These are phyloP conservation scores for Phymastichus coffea DNA, from an alignment of 1,140 invertebrate genomes.

Conservation along the genomic window DNA sequence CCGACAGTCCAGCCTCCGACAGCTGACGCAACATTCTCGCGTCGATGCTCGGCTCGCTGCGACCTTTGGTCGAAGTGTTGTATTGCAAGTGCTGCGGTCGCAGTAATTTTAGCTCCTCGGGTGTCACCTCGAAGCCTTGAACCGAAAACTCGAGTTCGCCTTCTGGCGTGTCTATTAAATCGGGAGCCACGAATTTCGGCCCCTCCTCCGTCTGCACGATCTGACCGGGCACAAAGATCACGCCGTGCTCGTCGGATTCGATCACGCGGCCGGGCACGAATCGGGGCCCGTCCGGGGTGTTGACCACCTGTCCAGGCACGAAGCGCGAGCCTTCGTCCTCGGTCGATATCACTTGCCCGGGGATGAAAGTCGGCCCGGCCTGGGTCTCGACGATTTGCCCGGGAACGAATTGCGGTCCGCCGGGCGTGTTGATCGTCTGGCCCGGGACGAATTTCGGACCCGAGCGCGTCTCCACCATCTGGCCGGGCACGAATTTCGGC, in stretches of 20 bases:
- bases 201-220: conserved; percentile 73
- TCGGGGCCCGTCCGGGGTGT: conserved; percentile 69
- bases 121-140: conserved; percentile 73
- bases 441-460: conserved; percentile 72
- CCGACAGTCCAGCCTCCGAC: conserved; percentile 69
- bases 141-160: conserved; percentile 70
- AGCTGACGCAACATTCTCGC: conserved; percentile 67
- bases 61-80: conserved; percentile 59
- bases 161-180: conserved; percentile 65
- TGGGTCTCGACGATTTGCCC: conserved; percentile 73
- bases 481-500: conserved; percentile 70
- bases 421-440: conserved; percentile 68
- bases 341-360: conserved; percentile 72
- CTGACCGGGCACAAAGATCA: conserved; percentile 71
- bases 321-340: conserved; percentile 70
- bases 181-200: conserved; percentile 69
- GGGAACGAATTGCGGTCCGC: conserved; percentile 69
- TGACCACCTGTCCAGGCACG: conserved; percentile 73
- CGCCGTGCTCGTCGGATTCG: conserved; percentile 64
- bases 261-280: conserved; percentile 74
- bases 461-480: conserved; percentile 68
- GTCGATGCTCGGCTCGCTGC: conserved; percentile 66
- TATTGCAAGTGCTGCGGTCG: conserved; percentile 58
- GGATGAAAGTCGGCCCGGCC: conserved; percentile 71
- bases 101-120: conserved; percentile 67